Conservation (phyloP, 2,113 vertebrate genomes). For the Psephotus haematonotus region DNA sequence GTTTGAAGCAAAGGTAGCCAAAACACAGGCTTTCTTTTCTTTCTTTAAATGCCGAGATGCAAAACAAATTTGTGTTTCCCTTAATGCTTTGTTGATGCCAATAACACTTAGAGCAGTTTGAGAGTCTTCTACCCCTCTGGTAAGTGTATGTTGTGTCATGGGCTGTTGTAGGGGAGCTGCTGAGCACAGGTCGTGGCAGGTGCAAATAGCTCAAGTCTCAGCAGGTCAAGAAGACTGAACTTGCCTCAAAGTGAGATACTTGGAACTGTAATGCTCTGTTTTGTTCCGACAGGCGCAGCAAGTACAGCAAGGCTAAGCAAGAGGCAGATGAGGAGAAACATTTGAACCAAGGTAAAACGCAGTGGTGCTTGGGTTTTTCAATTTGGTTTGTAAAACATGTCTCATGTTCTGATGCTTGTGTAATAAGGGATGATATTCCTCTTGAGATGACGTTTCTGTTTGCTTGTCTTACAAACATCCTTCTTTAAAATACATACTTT, state of each 20-base stretch:
- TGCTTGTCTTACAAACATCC: background rate
- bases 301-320: conserved; percentile 97
- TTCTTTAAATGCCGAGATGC: background rate
- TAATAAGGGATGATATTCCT: background rate
- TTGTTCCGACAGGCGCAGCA: conserved; percentile 84
- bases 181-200: background rate
- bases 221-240: background rate
- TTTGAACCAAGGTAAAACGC: conserved; percentile 89
- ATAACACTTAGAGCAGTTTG: background rate
- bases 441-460: background rate
- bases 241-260: background rate
- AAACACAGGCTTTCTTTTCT: background rate
- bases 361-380: background rate
- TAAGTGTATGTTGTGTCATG: background rate
- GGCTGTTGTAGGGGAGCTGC: background rate
- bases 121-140: background rate
- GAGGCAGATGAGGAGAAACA: conserved; percentile 97
- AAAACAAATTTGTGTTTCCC: background rate
- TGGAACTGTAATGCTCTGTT: conserved; percentile 14
- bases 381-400: background rate
- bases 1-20: background rate
- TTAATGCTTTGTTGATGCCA: background rate
- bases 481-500: background rate
- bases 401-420: background rate
- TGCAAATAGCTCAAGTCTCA: conserved; percentile 23